Percentiles rank a stretch among this genome's conserved stretches.
These are phyloP conservation scores for Brotula barbata DNA, from an alignment of 2,797 vertebrate genomes.

Conservation along the genomic window DNA sequence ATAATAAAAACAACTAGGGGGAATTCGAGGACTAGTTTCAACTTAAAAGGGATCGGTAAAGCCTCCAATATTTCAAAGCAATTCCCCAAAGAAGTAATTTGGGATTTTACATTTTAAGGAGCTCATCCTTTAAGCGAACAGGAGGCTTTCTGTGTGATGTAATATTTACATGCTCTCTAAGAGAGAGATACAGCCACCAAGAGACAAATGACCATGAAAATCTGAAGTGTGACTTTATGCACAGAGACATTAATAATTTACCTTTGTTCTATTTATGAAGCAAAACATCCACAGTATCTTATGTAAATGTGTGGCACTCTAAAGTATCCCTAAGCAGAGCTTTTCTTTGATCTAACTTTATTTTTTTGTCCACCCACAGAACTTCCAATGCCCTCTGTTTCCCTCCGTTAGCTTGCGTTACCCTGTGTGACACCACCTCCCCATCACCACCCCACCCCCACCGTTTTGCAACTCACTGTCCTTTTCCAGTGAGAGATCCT, in stretches of 20 bases:
- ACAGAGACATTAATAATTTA: slow-evolving; percentile 39
- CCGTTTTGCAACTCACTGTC: slow-evolving; percentile 11
- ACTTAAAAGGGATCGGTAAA: too few relatives aligned
- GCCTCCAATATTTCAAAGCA: slow-evolving; percentile 25
- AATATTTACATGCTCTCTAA: slow-evolving; percentile 35
- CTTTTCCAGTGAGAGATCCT: slow-evolving; percentile 40
- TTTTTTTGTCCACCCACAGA: slow-evolving; percentile 12
- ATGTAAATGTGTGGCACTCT: slow-evolving; percentile 3
- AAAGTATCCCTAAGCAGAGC: background rate
- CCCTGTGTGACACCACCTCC: background rate
- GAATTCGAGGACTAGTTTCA: background rate
- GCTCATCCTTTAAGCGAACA: slow-evolving; percentile 26
- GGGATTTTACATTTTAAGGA: slow-evolving; percentile 27
- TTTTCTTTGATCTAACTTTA: slow-evolving; percentile 7
- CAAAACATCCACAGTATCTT: slow-evolving; percentile 7
- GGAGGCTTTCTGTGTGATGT: slow-evolving; percentile 36
- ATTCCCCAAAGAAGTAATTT: slow-evolving; percentile 38
- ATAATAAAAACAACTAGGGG: too few relatives aligned
- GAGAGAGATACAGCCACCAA: slow-evolving; percentile 17
- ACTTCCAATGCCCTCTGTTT: background rate
- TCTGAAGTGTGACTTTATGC: slow-evolving; percentile 22
- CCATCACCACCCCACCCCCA: too few relatives aligned
- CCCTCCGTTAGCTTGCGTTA: slow-evolving; percentile 19
- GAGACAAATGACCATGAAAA: slow-evolving; percentile 25
- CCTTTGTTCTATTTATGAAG: slow-evolving; percentile 24